Evolutionary conservation across 2,797 vertebrate species (phyloP).

Genomic region (Xyrichtys novacula): DNA sequence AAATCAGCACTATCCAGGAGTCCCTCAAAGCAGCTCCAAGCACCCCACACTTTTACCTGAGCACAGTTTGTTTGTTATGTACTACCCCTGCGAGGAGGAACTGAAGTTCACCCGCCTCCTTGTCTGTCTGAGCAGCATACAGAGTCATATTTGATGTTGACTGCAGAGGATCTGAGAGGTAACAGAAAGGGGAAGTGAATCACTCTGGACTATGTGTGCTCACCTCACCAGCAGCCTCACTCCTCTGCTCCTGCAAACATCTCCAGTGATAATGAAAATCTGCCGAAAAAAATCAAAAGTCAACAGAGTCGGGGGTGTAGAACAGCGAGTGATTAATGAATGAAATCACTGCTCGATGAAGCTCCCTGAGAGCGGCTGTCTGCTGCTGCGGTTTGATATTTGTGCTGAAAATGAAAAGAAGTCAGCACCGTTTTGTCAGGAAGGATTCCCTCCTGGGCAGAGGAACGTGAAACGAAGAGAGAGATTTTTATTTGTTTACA

Average conservation of each 20-base stretch:
- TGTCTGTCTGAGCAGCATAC: background rate
- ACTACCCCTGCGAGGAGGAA: background rate
- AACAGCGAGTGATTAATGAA: conserved; percentile 43
- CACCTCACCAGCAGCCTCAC: conserved; percentile 3
- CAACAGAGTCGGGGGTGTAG: background rate
- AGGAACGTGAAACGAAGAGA: conserved; percentile 11
- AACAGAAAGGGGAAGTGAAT: background rate
- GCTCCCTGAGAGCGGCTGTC: conserved; percentile 7
- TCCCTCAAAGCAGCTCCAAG: background rate
- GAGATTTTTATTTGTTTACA: conserved; percentile 24
- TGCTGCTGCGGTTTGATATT: conserved; percentile 23
- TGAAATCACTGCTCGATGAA: conserved; percentile 16
- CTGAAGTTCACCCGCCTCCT: background rate
- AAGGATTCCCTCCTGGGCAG: conserved; percentile 25
- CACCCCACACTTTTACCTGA: background rate
- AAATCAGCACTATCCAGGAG: no score
- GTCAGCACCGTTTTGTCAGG: conserved; percentile 18
- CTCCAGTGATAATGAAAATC: background rate
- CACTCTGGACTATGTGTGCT: background rate
- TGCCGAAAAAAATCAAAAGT: conserved; percentile 18
- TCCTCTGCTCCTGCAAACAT: conserved; percentile 9
- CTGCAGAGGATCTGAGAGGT: background rate
- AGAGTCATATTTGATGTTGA: background rate
- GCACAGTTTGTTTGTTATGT: background rate
- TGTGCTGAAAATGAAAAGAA: conserved; percentile 43